A percentile compares a stretch with the other conserved stretches of the same genome.
phyloP scores from a whole-genome alignment of 2,113 vertebrate species.

The Nothoprocta perdicaria region DNA sequence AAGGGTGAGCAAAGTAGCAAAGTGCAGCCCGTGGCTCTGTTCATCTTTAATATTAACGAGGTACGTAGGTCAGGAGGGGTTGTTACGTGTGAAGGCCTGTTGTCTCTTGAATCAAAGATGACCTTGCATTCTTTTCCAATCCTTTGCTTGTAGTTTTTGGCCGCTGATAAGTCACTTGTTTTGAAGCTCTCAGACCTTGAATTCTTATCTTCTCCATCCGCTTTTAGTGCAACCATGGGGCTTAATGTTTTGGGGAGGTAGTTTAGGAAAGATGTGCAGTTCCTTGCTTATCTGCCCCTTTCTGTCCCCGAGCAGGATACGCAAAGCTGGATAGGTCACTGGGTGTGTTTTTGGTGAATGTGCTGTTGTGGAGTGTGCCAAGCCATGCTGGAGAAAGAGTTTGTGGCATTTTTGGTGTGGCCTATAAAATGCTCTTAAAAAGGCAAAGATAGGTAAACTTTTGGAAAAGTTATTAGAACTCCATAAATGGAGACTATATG shows the following conservation, averaged over 20 bases:
- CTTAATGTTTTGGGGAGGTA: not conserved
- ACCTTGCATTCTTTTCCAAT: not conserved
- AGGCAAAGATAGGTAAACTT: not conserved
- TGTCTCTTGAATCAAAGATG: conserved; percentile 35
- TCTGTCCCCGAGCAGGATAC: not conserved
- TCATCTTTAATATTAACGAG: conserved; percentile 32
- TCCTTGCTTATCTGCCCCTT: not conserved
- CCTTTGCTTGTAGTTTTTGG: not conserved
- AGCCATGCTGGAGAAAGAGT: not conserved
- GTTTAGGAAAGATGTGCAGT: not conserved
- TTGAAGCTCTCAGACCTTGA: conserved; percentile 8
- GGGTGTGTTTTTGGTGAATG: not conserved
- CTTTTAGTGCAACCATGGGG: not conserved
- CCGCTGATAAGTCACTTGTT: not conserved
- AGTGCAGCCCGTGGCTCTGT: conserved; percentile 13
- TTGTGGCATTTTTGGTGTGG: not conserved
- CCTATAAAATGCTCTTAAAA: not conserved
- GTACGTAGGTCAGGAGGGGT: not conserved
- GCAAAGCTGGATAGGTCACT: not conserved
- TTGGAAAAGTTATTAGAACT: not conserved
- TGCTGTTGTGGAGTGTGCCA: not conserved
- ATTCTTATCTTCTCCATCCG: not conserved
- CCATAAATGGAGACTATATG: not conserved
- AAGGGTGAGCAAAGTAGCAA: not conserved
- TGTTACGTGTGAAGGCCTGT: not conserved